Base-by-base conservation (phyloP, 2,888 invertebrate species). In the Rapana venosa region DNA sequence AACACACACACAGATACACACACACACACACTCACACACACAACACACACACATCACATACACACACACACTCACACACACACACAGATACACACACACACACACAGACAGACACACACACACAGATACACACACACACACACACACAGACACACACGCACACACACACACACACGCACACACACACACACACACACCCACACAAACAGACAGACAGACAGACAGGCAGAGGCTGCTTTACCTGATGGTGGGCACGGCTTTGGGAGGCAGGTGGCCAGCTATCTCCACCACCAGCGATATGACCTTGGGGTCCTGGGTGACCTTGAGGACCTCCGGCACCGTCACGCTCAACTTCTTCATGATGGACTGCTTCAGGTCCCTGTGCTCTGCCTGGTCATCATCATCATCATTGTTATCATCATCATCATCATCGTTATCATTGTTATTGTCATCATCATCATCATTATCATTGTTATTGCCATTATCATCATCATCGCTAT, bases 201-300 rank as follows among this genome's bases (percentile, higher is more conserved):
- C 20, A 70, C 30, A 35, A 47, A 15, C 22, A 30, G 11, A 91
- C n/a, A 79, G 5, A 79, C 66, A 66, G 5, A 66, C 66, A 66
- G 5, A 66, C 66, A 66, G 5, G 13, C 66, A 66, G 26, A 83
- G 0, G 22, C 22, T 30, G 4, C 26, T 11, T n/a, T 87, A 95
- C 95, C 94, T 95, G 88, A 94, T 87, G 15, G 92, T 91, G 22
- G 95, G 95, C 32, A 95, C 92, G 47, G 92, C 92, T 70, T 92
- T 92, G 0, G 94, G 87, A 20, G 95, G 95, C 11, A 95, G 92
- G 88, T 92, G 93, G 0, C 94, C 94, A 20, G 94, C 93, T 30
- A 95, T 90, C 32, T 94, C 91, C 20, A 94, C 88, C 70, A 95
- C 88, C 20, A 94, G 92, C 85, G 92, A 89, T 20, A 92, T 90